Base-by-base conservation (phyloP, 2,113 vertebrate species). In the Pelvicachromis taeniatus region DNA sequence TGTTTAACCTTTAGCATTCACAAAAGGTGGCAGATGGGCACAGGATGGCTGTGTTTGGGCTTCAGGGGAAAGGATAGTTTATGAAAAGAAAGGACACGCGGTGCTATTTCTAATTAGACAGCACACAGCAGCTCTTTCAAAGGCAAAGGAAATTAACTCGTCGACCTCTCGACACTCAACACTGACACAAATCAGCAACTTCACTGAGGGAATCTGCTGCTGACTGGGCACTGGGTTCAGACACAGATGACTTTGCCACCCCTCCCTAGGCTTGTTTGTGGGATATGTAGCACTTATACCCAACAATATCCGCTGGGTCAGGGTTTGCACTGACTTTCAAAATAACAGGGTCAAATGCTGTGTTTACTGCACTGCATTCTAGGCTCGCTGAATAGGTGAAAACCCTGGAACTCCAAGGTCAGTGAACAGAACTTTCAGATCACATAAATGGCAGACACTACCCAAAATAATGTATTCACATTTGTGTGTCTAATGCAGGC, bases 121-220 rank as follows among this genome's bases (percentile, higher is more conserved):
- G 52, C 6, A 19, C 35, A 16, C 5, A n/a, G 59, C 75, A 83
- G 65, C 35, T 83, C 75, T 68, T 73, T 65, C 73, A 55, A 75
- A 75, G 70, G 45, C 78, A 26, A 61, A 75, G 68, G 40, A 88
- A 84, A 88, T 89, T 35, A 91, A 88, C 81, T 87, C 65, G 61
- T 78, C 23, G 55, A 88, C 78, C 87, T 17, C 56, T 84, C 9
- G 55, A 91, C 83, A 88, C 83, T 89, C 80, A 86, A 92, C 87
- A 85, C 90, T 87, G 87, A 91, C 86, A 91, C 85, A 87, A 92
- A 90, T 90, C 91, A 92, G 92, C 92, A 83, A 54, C 86, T 91
- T 86, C 54, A 26, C 84, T 59, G 85, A 80, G 80, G 78, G 54
- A 83, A 77, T n/a, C 88, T 55, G 85, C 91, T 88, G 92, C 90